Evolutionary conservation across 2,797 vertebrate genomes (phyloP).

Genomic region (Alcedo atthis): DNA sequence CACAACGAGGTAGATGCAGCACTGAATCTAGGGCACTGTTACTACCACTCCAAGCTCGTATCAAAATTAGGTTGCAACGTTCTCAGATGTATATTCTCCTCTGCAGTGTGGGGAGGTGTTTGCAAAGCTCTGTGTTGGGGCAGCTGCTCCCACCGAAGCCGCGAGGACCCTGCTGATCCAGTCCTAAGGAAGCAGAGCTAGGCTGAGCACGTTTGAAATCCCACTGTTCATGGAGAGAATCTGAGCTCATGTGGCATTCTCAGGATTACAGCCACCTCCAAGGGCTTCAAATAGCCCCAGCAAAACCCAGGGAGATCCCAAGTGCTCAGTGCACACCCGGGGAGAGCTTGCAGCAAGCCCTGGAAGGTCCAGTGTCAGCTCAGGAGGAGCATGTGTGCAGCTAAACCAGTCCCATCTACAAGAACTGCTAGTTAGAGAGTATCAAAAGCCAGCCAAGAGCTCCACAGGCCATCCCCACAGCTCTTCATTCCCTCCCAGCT

Average conservation of each 20-base stretch:
- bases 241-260: background rate
- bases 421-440: constrained; percentile 16
- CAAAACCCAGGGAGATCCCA: background rate
- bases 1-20: constrained; percentile 26
- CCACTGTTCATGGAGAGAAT: constrained; percentile 16
- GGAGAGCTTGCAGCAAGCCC: background rate
- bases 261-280: constrained; percentile 18
- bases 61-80: constrained; percentile 69
- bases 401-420: background rate
- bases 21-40: constrained; percentile 64
- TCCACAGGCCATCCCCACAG: background rate
- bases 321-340: background rate
- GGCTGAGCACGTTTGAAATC: constrained; percentile 33
- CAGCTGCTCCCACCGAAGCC: constrained; percentile 50
- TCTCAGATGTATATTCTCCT: constrained; percentile 68
- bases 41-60: constrained; percentile 38
- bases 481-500: background rate
- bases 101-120: constrained; percentile 62
- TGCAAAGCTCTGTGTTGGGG: background rate
- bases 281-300: background rate
- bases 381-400: background rate
- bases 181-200: constrained; percentile 38
- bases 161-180: constrained; percentile 31
- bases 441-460: background rate
- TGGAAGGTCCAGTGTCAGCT: background rate